Percentiles rank a stretch among this genome's conserved stretches.
phyloP scores from a whole-genome alignment of 2,888 invertebrate species.

The Mantis religiosa region DNA sequence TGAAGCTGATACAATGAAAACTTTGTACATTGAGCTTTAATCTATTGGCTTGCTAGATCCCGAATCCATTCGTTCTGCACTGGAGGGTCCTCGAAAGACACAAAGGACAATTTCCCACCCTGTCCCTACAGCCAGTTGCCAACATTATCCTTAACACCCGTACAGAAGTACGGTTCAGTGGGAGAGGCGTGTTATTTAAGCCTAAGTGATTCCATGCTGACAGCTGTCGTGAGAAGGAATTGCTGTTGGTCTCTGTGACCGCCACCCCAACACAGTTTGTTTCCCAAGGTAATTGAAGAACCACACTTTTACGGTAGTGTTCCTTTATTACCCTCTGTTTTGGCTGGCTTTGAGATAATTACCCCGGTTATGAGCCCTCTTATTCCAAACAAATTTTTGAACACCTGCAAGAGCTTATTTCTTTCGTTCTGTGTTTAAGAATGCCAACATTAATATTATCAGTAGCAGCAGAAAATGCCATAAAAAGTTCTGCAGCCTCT shows the following conservation, averaged over 20 bases:
- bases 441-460: no score
- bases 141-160: background rate
- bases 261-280: background rate
- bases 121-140: background rate
- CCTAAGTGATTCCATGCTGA: background rate
- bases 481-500: no score
- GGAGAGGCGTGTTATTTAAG: background rate
- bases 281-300: no score
- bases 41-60: no score
- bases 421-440: no score
- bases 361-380: no score
- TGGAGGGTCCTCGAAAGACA: background rate
- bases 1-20: no score
- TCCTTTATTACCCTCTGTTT: no score
- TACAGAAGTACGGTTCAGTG: background rate
- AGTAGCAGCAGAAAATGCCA: no score
- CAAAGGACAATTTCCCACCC: background rate
- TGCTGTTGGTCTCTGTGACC: background rate
- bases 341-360: no score
- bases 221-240: background rate
- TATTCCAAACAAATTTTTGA: background rate
- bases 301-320: no score
- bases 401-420: background rate
- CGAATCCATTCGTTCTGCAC: background rate
- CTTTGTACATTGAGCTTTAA: no score